Conservation (phyloP, 2,797 vertebrate genomes). For the Saxicola maurus region DNA sequence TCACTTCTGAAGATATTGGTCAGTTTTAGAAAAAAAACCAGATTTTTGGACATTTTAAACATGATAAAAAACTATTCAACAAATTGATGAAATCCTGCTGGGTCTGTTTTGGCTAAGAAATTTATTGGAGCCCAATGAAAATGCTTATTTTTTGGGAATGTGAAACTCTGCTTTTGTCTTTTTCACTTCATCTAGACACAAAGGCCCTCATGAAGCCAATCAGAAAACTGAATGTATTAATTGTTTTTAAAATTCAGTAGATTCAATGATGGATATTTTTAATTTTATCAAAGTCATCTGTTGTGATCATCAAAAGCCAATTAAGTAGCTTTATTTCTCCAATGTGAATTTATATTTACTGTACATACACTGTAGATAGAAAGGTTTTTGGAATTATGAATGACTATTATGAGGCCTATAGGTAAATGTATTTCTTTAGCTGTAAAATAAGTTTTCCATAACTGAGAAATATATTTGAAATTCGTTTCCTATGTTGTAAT, state of each 20-base stretch:
- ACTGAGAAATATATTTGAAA: neutral
- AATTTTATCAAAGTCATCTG: neutral
- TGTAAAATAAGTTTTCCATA: neutral
- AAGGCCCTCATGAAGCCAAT: neutral
- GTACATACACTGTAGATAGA: neutral
- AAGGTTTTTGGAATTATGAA: neutral
- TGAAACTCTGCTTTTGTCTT: neutral
- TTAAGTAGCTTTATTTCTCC: neutral
- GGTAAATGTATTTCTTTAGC: neutral
- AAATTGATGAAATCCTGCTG: neutral
- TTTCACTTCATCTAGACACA: neutral
- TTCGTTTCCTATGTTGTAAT: neutral
- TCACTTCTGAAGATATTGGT: neutral
- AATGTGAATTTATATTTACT: neutral
- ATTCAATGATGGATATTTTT: neutral
- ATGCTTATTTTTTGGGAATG: neutral
- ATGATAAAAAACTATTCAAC: neutral
- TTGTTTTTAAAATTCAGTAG: neutral
- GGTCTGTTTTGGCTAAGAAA: neutral
- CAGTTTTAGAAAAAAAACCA: neutral
- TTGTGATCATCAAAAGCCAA: neutral
- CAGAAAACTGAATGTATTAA: neutral
- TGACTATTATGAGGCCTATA: neutral
- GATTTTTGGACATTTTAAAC: neutral
- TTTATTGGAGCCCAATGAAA: neutral